A percentile compares a stretch with the other conserved stretches of the same genome.
phyloP scores from a whole-genome alignment of 2,797 vertebrate species.

The Gastrophryne carolinensis region DNA sequence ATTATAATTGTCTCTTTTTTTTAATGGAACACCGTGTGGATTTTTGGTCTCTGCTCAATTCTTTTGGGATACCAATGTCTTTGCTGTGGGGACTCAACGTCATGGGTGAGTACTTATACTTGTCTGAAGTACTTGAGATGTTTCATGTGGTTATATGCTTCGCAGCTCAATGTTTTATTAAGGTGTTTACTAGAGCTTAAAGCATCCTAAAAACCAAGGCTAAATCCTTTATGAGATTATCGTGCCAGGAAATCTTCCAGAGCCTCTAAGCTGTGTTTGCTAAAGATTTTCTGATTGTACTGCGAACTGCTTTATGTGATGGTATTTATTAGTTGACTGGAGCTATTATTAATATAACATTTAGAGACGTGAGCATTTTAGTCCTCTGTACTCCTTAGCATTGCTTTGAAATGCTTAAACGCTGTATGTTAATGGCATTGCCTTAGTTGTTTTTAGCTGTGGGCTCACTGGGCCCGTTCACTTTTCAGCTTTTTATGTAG shows the following conservation, averaged over 20 bases:
- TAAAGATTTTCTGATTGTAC: background rate
- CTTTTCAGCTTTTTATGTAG: too few species aligned
- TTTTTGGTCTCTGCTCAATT: background rate
- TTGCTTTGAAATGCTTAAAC: too few species aligned
- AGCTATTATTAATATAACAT: background rate
- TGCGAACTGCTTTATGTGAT: background rate
- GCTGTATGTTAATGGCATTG: too few species aligned
- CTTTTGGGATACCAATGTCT: background rate
- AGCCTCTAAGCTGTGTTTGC: background rate
- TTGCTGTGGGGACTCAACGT: background rate
- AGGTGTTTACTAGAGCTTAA: background rate
- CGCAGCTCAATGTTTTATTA: background rate
- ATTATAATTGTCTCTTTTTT: slow-evolving; percentile 8
- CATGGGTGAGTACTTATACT: slow-evolving; percentile 27
- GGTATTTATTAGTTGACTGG: background rate
- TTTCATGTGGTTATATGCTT: background rate
- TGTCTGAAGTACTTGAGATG: background rate
- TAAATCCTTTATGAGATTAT: background rate
- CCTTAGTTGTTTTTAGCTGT: too few species aligned
- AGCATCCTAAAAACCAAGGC: background rate
- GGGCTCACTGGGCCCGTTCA: too few species aligned
- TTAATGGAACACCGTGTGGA: slow-evolving; percentile 3
- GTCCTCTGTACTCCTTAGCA: too few species aligned
- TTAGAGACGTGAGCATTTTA: too few species aligned
- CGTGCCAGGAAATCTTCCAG: background rate